Percentiles rank a stretch among this genome's conserved stretches.
These are phyloP conservation scores for Cryptocheilus praepositus DNA, from an alignment of 2,888 invertebrate genomes.

Conservation along the genomic window DNA sequence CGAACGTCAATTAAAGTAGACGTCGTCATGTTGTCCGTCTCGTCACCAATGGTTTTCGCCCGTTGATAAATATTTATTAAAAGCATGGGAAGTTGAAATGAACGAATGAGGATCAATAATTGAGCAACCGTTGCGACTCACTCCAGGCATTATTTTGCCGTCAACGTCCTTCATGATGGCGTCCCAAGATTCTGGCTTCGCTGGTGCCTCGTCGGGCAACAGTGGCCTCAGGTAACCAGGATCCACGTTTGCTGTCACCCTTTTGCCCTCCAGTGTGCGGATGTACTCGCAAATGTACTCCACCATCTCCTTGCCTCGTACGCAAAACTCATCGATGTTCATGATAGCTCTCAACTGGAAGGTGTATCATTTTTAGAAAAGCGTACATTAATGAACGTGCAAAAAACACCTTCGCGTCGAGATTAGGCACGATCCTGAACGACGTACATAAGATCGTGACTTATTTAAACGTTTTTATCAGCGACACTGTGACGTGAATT, in stretches of 20 bases:
- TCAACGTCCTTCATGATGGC: constrained; percentile 93
- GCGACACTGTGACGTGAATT: too few relatives aligned
- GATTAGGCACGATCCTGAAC: constrained; percentile 42
- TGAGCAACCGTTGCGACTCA: constrained; percentile 69
- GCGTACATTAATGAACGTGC: constrained; percentile 18
- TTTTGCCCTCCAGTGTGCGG: constrained; percentile 84
- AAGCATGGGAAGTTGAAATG: constrained; percentile 46
- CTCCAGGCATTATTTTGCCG: constrained; percentile 94
- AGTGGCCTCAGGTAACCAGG: constrained; percentile 91
- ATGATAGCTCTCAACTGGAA: constrained; percentile 75
- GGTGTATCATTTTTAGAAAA: constrained; percentile 9
- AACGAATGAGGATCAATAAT: constrained; percentile 45
- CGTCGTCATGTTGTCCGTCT: too few relatives aligned
- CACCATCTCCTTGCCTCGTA: constrained; percentile 94
- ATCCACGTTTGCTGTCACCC: constrained; percentile 92
- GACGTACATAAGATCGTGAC: constrained; percentile 29
- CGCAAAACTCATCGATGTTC: constrained; percentile 92
- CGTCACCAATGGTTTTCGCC: constrained; percentile 3
- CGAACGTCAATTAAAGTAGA: too few relatives aligned
- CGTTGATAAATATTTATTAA: constrained; percentile 51
- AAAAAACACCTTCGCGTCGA: constrained; percentile 11
- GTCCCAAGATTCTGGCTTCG: constrained; percentile 90
- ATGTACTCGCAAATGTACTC: constrained; percentile 95
- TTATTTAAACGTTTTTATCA: constrained; percentile 35
- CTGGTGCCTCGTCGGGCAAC: constrained; percentile 88